phyloP scores from a whole-genome alignment of 2,797 vertebrate species.

The Scolopax rusticola region DNA sequence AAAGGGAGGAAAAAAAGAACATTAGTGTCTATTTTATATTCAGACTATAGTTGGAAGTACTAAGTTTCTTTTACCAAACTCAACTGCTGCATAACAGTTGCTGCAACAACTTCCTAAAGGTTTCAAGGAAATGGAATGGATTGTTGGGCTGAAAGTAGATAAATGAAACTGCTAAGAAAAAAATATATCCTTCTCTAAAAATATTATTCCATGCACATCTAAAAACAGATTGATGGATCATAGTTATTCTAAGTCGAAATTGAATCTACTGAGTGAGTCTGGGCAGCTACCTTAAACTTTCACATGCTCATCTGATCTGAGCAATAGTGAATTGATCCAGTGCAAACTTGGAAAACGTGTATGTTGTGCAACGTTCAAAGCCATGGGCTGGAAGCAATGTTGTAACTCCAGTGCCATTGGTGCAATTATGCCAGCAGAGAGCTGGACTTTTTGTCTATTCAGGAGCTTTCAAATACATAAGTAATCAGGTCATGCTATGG shows the following conservation, averaged over 20 bases:
- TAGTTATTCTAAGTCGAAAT: not conserved
- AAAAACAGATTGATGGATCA: not conserved
- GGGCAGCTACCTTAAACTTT: not conserved
- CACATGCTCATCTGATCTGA: not conserved
- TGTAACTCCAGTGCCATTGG: not conserved
- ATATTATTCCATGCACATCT: not conserved
- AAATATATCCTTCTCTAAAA: not conserved
- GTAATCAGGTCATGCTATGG: slow-evolving; percentile 38
- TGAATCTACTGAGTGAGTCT: not conserved
- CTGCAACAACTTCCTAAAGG: not conserved
- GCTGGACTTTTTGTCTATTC: not conserved
- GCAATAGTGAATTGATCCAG: not conserved
- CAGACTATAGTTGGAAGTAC: not conserved
- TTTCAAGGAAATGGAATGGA: not conserved
- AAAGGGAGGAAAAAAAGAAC: not conserved
- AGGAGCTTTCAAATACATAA: not conserved
- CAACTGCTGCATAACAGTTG: not conserved
- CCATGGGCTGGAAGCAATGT: not conserved
- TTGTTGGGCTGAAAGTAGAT: not conserved
- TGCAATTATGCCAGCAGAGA: not conserved
- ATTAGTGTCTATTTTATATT: not conserved
- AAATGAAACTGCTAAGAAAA: not conserved
- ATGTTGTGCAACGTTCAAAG: not conserved
- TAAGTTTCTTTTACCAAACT: not conserved
- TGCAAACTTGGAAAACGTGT: not conserved